Evolutionary conservation across 2,797 vertebrate species (phyloP).

Genomic region (Karalla daura): DNA sequence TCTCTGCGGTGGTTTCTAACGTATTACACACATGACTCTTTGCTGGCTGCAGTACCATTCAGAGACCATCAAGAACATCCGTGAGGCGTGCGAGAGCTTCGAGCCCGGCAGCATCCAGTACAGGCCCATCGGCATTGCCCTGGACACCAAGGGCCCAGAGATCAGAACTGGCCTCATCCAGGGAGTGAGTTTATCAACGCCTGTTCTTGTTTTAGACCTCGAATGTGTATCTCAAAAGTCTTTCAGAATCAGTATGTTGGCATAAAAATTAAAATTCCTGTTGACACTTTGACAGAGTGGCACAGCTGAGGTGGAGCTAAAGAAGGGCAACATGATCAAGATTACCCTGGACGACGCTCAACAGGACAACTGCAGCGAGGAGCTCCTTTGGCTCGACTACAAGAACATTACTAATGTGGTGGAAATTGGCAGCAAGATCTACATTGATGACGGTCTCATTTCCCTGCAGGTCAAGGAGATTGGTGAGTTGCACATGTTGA

Average conservation of each 20-base stretch:
- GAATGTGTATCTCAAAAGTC: too few relatives aligned
- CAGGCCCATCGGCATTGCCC: conserved; percentile 93
- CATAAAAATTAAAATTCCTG: neutral
- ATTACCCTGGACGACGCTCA: conserved; percentile 90
- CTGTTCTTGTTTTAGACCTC: neutral
- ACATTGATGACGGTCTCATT: conserved; percentile 96
- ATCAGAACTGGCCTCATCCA: conserved; percentile 97
- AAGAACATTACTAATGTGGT: conserved; percentile 95
- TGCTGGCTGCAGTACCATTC: conserved; percentile 87
- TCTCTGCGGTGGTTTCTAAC: neutral
- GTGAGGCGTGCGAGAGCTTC: conserved; percentile 94
- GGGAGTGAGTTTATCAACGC: conserved; percentile 86
- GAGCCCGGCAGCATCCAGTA: conserved; percentile 94
- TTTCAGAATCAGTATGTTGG: too few relatives aligned
- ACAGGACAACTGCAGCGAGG: conserved; percentile 92
- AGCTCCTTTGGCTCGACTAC: conserved; percentile 94
- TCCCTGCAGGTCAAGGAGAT: conserved; percentile 92
- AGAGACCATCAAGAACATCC: conserved; percentile 94
- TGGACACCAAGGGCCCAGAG: conserved; percentile 99
- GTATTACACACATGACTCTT: neutral
- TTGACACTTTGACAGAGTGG: conserved; percentile 86
- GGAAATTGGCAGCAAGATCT: conserved; percentile 93
- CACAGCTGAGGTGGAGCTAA: conserved; percentile 95
- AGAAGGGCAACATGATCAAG: conserved; percentile 90
- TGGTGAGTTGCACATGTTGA: conserved; percentile 73